A percentile compares a stretch with the other conserved stretches of the same genome.
Conservation (phyloP, 2,113 vertebrate genomes). For the Castor canadensis region DNA sequence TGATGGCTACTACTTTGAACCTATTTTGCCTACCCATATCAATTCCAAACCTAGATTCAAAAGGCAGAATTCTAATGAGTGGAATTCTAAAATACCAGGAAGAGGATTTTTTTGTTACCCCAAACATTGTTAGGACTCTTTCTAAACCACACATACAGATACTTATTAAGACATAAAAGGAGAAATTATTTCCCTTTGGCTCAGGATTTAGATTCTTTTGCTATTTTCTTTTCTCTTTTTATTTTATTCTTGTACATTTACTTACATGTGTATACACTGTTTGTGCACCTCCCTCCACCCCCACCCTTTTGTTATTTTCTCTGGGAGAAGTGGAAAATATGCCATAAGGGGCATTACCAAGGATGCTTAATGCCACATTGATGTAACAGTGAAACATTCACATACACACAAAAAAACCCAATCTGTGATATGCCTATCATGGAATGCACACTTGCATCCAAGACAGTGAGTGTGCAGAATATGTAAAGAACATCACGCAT, state of each 20-base stretch:
- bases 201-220: not conserved
- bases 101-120: not conserved
- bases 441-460: not conserved
- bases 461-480: slow-evolving; percentile 17
- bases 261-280: too few species aligned
- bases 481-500: not conserved
- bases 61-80: slow-evolving; percentile 30
- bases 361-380: not conserved
- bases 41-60: slow-evolving; percentile 50
- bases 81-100: slow-evolving; percentile 16
- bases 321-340: slow-evolving; percentile 34
- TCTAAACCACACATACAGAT: not conserved
- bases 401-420: too few species aligned
- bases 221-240: not conserved
- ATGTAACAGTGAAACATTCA: not conserved
- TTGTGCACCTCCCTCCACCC: too few species aligned
- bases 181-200: not conserved
- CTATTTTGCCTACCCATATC: not conserved
- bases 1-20: not conserved
- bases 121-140: not conserved
- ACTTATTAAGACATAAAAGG: not conserved
- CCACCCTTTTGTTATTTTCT: too few species aligned
- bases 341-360: slow-evolving; percentile 25
- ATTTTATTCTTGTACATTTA: too few species aligned
- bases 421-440: not conserved